phyloP scores from a whole-genome alignment of 2,113 vertebrate species.

The Ibidorhyncha struthersii region DNA sequence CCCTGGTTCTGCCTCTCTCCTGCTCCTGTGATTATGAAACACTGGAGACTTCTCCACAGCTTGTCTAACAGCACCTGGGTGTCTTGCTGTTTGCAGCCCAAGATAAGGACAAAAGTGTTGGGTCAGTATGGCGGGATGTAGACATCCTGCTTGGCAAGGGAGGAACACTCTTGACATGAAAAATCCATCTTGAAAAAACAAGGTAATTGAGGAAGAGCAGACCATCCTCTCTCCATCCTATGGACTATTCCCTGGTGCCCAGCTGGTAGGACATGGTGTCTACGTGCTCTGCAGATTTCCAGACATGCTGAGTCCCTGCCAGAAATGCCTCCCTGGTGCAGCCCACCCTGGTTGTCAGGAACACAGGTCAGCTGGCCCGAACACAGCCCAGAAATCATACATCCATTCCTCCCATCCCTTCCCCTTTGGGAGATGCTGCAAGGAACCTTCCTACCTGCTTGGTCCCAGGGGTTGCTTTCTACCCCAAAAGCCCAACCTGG shows the following conservation, averaged over 20 bases:
- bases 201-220: neutral
- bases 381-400: neutral
- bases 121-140: neutral
- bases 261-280: neutral
- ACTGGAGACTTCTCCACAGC: neutral
- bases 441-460: neutral
- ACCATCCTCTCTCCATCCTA: neutral
- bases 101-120: neutral
- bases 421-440: neutral
- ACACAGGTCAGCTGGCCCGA: neutral
- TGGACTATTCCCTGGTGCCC: too few relatives aligned
- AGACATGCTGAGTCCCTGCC: neutral
- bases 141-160: neutral
- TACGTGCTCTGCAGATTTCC: neutral
- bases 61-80: neutral
- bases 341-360: neutral
- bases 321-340: neutral
- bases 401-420: rapidly evolving
- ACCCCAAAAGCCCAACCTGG: neutral
- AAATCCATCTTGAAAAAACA: neutral
- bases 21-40: neutral
- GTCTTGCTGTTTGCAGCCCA: neutral
- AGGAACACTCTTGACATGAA: neutral
- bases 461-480: neutral
- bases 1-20: neutral